These are phyloP conservation scores for Acleris emargana DNA, from an alignment of 2,888 invertebrate genomes.

Conservation along the genomic window DNA sequence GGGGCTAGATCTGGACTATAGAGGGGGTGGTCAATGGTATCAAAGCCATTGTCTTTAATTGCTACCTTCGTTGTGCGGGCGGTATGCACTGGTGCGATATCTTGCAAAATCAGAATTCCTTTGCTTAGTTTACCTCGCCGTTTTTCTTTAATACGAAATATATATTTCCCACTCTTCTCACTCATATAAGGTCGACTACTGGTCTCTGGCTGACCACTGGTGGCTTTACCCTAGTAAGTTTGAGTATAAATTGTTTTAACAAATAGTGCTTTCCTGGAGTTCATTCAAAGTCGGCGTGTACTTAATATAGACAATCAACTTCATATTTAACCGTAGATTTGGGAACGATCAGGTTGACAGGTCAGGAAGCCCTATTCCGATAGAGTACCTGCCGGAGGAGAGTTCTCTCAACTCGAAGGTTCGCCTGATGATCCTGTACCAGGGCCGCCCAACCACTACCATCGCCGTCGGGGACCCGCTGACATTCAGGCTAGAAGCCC, in stretches of 20 bases:
- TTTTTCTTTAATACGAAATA: too few relatives aligned
- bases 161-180: too few relatives aligned
- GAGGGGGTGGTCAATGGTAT: too few relatives aligned
- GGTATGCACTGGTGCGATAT: too few relatives aligned
- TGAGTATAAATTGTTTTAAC: neutral
- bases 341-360: slow-evolving; percentile 84
- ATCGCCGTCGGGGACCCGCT: slow-evolving; percentile 96
- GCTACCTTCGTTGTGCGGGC: too few relatives aligned
- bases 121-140: too few relatives aligned
- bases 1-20: too few relatives aligned
- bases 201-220: too few relatives aligned
- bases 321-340: slow-evolving; percentile 78
- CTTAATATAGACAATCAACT: slow-evolving; percentile 41
- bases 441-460: slow-evolving; percentile 95
- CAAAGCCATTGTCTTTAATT: too few relatives aligned
- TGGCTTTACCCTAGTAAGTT: too few relatives aligned
- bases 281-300: slow-evolving; percentile 70
- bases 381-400: slow-evolving; percentile 95
- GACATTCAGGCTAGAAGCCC: slow-evolving; percentile 94
- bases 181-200: too few relatives aligned
- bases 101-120: too few relatives aligned
- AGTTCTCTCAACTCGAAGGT: slow-evolving; percentile 95
- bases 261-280: slow-evolving; percentile 39
- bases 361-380: slow-evolving; percentile 95
- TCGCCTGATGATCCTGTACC: slow-evolving; percentile 92